A percentile compares a stretch with the other conserved stretches of the same genome.
Conservation (phyloP, 2,113 vertebrate genomes). For the Fregata magnificens region DNA sequence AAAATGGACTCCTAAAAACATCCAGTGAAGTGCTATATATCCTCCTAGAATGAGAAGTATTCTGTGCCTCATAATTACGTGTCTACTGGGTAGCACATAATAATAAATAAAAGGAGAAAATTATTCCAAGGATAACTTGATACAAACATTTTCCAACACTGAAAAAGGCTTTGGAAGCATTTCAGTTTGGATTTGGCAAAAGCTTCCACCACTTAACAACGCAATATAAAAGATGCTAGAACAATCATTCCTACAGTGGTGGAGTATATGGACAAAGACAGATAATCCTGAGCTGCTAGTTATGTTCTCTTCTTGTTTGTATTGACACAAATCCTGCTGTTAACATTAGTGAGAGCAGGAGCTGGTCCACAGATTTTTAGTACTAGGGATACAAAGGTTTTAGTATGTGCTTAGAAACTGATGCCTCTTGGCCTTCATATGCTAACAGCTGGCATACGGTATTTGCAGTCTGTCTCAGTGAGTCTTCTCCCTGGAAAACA, state of each 20-base stretch:
- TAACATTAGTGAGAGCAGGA: neutral
- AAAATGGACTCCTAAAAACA: conserved; percentile 10
- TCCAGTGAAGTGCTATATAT: neutral
- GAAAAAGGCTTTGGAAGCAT: neutral
- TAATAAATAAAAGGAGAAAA: conserved; percentile 32
- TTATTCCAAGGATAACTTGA: conserved; percentile 34
- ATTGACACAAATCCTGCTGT: neutral
- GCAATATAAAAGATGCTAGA: neutral
- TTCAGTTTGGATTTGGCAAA: conserved; percentile 3
- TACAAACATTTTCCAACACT: neutral
- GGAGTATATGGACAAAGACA: neutral
- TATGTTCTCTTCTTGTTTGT: neutral
- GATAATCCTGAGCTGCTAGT: neutral
- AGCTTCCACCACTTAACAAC: neutral
- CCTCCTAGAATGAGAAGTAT: neutral
- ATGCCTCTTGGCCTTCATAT: neutral
- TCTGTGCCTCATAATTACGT: neutral
- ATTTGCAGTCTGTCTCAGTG: neutral
- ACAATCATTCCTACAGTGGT: neutral
- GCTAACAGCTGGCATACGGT: neutral
- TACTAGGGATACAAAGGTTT: neutral
- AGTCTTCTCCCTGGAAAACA: neutral
- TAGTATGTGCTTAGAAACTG: neutral
- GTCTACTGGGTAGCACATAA: neutral
- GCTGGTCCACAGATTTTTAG: neutral